These are phyloP conservation scores for Bombycilla garrulus DNA, from an alignment of 2,113 vertebrate genomes.

Conservation along the genomic window DNA sequence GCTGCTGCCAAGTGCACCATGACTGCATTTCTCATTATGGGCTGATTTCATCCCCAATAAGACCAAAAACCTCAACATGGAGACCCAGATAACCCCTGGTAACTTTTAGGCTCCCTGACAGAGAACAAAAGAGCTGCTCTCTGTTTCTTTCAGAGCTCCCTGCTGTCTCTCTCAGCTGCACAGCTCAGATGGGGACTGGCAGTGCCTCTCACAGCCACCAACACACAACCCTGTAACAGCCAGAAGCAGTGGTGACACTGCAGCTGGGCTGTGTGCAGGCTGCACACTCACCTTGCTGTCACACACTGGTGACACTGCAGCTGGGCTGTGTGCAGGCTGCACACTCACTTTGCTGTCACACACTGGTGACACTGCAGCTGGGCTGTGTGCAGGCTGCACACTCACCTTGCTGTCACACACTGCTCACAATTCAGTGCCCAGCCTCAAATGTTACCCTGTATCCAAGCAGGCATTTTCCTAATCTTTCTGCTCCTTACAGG, in stretches of 20 bases:
- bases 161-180: neutral
- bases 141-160: rapidly evolving
- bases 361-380: neutral
- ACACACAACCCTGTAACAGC: neutral
- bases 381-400: too few species aligned
- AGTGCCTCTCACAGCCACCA: neutral
- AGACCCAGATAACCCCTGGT: neutral
- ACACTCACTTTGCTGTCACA: neutral
- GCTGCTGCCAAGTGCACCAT: neutral
- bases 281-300: neutral
- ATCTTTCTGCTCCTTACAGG: neutral
- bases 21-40: neutral
- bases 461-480: neutral
- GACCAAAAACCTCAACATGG: neutral
- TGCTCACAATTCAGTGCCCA: neutral
- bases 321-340: too few species aligned
- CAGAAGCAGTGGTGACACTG: neutral
- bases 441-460: neutral
- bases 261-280: neutral
- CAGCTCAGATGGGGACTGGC: neutral
- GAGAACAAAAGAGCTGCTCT: neutral
- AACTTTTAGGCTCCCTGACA: neutral
- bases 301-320: neutral
- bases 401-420: neutral
- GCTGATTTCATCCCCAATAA: neutral